Conservation (phyloP, 2,797 vertebrate species). For the Crotalus adamanteus region DNA sequence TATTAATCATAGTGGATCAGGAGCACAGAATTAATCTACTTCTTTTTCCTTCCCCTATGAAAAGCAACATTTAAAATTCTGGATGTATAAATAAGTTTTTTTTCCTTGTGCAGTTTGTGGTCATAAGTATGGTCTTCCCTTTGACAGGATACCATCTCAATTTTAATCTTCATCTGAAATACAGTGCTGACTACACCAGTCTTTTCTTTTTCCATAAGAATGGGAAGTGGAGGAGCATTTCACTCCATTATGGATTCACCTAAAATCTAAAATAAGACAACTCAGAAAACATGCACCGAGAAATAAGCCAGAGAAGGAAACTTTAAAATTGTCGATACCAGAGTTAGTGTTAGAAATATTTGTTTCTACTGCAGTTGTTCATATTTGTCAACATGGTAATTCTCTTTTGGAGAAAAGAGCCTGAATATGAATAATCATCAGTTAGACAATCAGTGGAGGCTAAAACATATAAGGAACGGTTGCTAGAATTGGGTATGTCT, state of each 20-base stretch:
- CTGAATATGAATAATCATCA: too few species aligned
- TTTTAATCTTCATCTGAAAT: not conserved
- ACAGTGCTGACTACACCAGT: not conserved
- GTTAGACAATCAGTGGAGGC: too few species aligned
- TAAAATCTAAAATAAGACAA: too few species aligned
- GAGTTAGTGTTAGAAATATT: not conserved
- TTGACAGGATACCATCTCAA: not conserved
- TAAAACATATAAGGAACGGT: too few species aligned
- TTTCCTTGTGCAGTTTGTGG: not conserved
- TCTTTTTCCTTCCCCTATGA: not conserved
- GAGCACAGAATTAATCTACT: not conserved
- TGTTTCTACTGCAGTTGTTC: not conserved
- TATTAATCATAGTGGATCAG: not conserved
- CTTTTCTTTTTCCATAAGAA: not conserved
- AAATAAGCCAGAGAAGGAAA: not conserved
- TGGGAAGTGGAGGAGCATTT: not conserved
- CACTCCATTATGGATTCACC: not conserved
- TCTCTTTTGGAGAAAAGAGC: not conserved
- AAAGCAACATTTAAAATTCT: not conserved
- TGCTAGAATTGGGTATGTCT: too few species aligned
- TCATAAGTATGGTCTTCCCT: not conserved
- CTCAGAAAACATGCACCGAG: not conserved
- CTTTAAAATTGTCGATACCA: not conserved
- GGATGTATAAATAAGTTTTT: not conserved
- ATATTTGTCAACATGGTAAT: not conserved